These are phyloP conservation scores for Limnodromus scolopaceus DNA, from an alignment of 2,797 vertebrate species.

Conservation along the genomic window DNA sequence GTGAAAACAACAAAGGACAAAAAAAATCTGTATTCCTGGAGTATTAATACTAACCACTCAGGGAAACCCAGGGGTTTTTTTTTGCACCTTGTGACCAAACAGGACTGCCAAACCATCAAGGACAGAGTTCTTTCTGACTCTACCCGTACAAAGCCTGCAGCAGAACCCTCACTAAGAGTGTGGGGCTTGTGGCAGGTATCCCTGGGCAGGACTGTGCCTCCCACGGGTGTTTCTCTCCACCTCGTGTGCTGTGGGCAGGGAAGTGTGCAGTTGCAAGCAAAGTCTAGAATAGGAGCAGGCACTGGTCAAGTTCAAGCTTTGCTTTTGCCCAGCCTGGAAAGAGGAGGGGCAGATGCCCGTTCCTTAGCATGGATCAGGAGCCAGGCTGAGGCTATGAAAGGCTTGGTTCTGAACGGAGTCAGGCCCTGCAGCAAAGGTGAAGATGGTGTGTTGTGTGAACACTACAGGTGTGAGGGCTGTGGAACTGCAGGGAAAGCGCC, in stretches of 20 bases:
- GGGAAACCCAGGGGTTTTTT: background rate
- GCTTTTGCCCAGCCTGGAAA: background rate
- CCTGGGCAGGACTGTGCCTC: background rate
- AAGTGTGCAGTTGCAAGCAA: background rate
- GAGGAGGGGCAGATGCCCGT: accelerated
- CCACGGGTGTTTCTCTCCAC: background rate
- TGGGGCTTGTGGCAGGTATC: background rate
- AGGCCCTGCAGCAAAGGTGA: background rate
- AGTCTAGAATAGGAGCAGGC: background rate
- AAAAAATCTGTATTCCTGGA: background rate
- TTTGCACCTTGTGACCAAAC: background rate
- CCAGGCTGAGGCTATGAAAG: background rate
- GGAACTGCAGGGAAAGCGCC: background rate
- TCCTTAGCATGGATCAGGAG: background rate
- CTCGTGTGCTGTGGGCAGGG: background rate
- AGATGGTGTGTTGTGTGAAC: accelerated
- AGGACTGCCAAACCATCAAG: background rate
- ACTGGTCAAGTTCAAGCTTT: background rate
- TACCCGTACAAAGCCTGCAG: background rate
- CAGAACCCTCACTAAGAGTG: background rate
- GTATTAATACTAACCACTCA: background rate
- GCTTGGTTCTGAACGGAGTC: background rate
- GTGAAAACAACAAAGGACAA: background rate
- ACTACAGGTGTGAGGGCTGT: background rate
- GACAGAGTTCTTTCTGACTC: background rate